Conservation (phyloP, 2,888 invertebrate genomes). For the Dioctria linearis region DNA sequence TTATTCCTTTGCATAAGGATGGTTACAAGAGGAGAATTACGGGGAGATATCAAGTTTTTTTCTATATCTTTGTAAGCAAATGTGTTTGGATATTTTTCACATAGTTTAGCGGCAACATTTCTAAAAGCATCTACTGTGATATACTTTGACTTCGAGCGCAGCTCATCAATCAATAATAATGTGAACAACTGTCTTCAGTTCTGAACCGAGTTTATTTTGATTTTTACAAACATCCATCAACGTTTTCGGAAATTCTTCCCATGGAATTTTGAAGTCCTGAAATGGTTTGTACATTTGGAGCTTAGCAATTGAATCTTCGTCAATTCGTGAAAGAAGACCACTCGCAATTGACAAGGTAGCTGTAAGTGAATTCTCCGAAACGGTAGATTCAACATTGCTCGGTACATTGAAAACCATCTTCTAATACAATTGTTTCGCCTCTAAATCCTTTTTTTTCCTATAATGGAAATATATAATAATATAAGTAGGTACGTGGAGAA, state of each 20-base stretch:
- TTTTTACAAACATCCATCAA: not conserved
- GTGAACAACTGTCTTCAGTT: no score
- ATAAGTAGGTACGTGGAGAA: no score
- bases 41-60: not conserved
- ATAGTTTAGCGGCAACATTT: not conserved
- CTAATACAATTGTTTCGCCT: not conserved
- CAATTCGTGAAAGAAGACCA: conserved; percentile 2
- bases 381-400: not conserved
- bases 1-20: not conserved
- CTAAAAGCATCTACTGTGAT: conserved; percentile 3
- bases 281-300: not conserved
- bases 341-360: conserved; percentile 19
- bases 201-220: not conserved
- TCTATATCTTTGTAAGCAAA: conserved; percentile 1
- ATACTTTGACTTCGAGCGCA: not conserved
- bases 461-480: conserved; percentile 14
- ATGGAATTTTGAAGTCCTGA: conserved; percentile 9
- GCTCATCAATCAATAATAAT: not conserved
- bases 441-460: not conserved
- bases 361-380: conserved; percentile 4
- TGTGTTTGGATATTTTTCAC: not conserved
- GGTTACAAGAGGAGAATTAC: conserved; percentile 6
- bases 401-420: not conserved
- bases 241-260: conserved; percentile 6
- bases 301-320: conserved; percentile 9